Evolutionary conservation across 2,888 invertebrate genomes (phyloP).

Genomic region (Ommatoiulus sabulosus): DNA sequence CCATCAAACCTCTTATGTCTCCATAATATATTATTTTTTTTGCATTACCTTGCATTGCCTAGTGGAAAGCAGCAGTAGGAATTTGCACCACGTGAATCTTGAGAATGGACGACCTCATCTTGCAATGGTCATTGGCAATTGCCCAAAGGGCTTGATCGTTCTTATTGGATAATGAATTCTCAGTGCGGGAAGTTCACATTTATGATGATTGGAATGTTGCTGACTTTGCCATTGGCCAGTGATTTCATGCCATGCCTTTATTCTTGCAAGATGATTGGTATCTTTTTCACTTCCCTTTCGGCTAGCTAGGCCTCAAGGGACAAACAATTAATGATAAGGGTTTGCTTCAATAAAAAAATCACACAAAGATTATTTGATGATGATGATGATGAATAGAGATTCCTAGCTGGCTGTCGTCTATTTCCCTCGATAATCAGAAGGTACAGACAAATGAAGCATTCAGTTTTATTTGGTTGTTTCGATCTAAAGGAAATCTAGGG

Average conservation of each 20-base stretch:
- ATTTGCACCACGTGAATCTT: not conserved
- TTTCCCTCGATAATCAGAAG: not conserved
- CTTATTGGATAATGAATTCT: constrained; percentile 21
- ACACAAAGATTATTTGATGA: not conserved
- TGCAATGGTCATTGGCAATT: not conserved
- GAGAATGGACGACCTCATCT: not conserved
- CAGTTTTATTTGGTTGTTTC: no score
- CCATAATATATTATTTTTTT: not conserved
- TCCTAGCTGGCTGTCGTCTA: not conserved
- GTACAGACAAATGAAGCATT: no score
- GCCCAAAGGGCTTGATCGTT: not conserved
- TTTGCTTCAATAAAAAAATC: not conserved
- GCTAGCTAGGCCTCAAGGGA: not conserved
- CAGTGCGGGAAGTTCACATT: not conserved
- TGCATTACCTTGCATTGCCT: not conserved
- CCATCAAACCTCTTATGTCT: constrained; percentile 1
- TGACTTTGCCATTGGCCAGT: not conserved
- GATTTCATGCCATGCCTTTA: not conserved
- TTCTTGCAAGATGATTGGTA: not conserved
- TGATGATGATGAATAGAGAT: not conserved
- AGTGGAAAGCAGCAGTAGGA: not conserved
- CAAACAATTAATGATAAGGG: not conserved
- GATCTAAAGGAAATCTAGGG: no score
- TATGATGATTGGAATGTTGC: not conserved
- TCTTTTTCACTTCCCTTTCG: not conserved